Evolutionary conservation across 2,797 vertebrate species (phyloP), one percentile per base, ranked within the genome.

Genomic region (Neosilurus hyrtlii): DNA sequence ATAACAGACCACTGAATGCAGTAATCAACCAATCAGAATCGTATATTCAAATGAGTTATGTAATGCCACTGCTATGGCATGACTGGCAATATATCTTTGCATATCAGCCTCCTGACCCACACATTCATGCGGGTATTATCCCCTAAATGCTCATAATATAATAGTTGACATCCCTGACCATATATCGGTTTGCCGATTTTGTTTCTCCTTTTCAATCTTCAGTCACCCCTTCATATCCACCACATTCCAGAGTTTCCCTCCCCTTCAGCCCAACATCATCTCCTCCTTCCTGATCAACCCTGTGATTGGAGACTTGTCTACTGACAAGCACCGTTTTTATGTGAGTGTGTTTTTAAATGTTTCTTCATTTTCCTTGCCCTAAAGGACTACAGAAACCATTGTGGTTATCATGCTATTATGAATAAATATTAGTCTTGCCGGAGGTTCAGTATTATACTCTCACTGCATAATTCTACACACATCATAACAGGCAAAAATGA

Each of bases 261-360:
- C 79, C 43, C 77, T 74, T 30, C 51, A 68, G 56, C 80, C 81
- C 78, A 77, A 80, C 76, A 87, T 73, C 82, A 74, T 86, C 85
- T 82, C 75, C 72, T 71, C 57, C 37, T 20, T 26, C 75, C 73
- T 86, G 75, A 68, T 24, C 22, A 59, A 12, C 30, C 54, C 8
- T 18, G n/a, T 79, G 57, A 83, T 24, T 72, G 72, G 63, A 85
- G 77, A 71, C 65, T 49, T 62, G 80, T 43, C n/a, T 26, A 74
- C 22, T 82, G 66, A 80, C 0, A 80, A 73, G 66, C 57, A 66
- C 49, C 43, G n/a, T 72, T n/a, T 22, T 22, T n/a, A 72, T 70
- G 61, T 86, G 70, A 84, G 68, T 75, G 77, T 54, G 70, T 35
- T 65, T n/a, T 77, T 68, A 56, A 66, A 65, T 49, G 22, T 35